Conservation (phyloP, 2,888 invertebrate genomes). For the Abrostola tripartita region DNA sequence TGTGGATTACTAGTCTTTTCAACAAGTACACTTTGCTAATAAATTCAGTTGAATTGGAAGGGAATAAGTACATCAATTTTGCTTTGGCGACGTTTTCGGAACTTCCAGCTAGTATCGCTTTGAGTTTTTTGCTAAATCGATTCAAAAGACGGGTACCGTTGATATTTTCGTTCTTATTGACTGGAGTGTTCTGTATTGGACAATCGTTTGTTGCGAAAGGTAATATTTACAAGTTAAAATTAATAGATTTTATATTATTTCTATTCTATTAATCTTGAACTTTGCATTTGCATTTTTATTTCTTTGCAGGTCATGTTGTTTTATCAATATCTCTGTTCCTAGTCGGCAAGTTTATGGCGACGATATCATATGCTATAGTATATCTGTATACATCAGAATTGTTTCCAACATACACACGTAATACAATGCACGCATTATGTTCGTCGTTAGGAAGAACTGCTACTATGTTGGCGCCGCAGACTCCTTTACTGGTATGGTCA, state of each 20-base stretch:
- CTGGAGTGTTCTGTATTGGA: conserved; percentile 20
- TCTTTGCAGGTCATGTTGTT: conserved; percentile 7
- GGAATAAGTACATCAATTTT: conserved; percentile 92
- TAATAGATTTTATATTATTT: no score
- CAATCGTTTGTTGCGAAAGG: conserved; percentile 19
- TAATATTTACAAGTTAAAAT: neutral
- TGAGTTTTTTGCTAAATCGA: conserved; percentile 83
- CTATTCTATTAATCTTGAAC: neutral
- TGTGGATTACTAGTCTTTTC: conserved; percentile 62
- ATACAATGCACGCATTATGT: conserved; percentile 25
- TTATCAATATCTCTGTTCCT: conserved; percentile 9
- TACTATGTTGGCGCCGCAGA: conserved; percentile 22
- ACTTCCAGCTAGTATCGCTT: conserved; percentile 87
- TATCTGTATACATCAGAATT: conserved; percentile 21
- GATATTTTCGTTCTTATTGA: conserved; percentile 62
- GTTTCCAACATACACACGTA: conserved; percentile 25
- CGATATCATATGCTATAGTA: conserved; percentile 9
- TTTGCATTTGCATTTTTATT: neutral
- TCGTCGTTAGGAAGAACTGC: conserved; percentile 22
- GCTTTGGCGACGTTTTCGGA: conserved; percentile 87
- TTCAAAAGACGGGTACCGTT: conserved; percentile 85
- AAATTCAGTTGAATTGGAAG: conserved; percentile 90
- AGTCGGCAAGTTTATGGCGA: conserved; percentile 10
- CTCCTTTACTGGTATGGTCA: conserved; percentile 25
- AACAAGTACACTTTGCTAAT: conserved; percentile 90